Conservation (phyloP, 1,140 invertebrate genomes). For the Phenacoccus solenopsis region DNA sequence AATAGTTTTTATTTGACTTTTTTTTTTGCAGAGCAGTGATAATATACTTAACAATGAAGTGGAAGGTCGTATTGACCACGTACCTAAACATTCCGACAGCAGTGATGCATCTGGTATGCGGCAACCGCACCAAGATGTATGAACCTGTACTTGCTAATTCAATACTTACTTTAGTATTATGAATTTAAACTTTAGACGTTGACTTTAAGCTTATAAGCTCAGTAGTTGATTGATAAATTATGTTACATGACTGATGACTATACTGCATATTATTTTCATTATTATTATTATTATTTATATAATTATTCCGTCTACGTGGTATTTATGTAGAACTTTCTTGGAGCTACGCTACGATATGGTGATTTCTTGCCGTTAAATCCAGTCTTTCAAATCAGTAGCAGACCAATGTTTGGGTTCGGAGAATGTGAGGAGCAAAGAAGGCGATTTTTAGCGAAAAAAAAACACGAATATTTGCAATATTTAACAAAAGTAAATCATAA, state of each 20-base stretch:
- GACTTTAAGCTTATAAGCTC: neutral
- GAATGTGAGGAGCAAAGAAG: slow-evolving; percentile 21
- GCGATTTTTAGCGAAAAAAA: slow-evolving; percentile 12
- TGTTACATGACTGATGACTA: neutral
- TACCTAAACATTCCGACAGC: too few species aligned
- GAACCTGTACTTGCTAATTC: too few species aligned
- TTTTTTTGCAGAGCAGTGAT: too few species aligned
- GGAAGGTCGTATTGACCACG: too few species aligned
- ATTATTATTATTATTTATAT: too few species aligned
- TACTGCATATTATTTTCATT: neutral
- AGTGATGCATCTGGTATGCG: too few species aligned
- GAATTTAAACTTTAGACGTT: too few species aligned
- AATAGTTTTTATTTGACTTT: too few species aligned
- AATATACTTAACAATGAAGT: too few species aligned
- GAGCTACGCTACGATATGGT: slow-evolving; percentile 20
- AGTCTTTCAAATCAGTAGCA: slow-evolving; percentile 14
- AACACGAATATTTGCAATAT: slow-evolving; percentile 20
- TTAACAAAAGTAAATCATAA: slow-evolving; percentile 21
- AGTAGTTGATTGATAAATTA: neutral
- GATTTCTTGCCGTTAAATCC: slow-evolving; percentile 22
- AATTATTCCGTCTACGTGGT: too few species aligned
- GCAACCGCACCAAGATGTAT: too few species aligned
- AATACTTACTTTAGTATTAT: too few species aligned
- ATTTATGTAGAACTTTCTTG: neutral
- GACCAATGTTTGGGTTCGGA: slow-evolving; percentile 20